Evolutionary conservation across 2,113 vertebrate genomes (phyloP).

Genomic region (Trichomycterus rosablanca): DNA sequence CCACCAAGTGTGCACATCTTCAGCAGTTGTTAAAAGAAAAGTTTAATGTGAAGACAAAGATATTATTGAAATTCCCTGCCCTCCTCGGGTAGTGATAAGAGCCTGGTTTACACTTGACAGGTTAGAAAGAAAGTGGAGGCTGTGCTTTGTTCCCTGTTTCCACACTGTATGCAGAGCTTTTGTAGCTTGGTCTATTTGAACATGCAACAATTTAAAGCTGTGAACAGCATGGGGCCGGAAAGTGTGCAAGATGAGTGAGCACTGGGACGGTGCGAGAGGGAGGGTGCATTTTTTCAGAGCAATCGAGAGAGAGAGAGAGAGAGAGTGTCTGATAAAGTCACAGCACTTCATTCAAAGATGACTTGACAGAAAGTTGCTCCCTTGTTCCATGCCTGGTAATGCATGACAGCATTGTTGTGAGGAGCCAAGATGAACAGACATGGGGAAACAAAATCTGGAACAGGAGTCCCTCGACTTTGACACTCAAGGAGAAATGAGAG

Average conservation of each 20-base stretch:
- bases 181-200: constrained; percentile 59
- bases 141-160: constrained; percentile 60
- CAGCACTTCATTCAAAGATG: constrained; percentile 60
- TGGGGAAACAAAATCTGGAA: constrained; percentile 22
- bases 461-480: constrained; percentile 42
- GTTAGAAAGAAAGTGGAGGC: constrained; percentile 53
- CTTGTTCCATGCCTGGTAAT: constrained; percentile 56
- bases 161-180: constrained; percentile 52
- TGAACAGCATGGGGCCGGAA: constrained; percentile 55
- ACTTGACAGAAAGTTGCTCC: constrained; percentile 62
- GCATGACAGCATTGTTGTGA: constrained; percentile 58
- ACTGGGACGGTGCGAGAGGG: constrained; percentile 6
- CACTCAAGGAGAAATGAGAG: constrained; percentile 40
- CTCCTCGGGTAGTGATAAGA: constrained; percentile 51
- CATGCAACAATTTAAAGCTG: constrained; percentile 59
- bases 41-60: constrained; percentile 44
- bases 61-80: constrained; percentile 44
- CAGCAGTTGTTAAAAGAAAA: constrained; percentile 21
- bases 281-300: not conserved
- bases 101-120: constrained; percentile 58
- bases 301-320: constrained; percentile 17
- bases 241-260: constrained; percentile 48
- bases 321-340: constrained; percentile 48
- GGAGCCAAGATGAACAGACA: constrained; percentile 36
- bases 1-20: constrained; percentile 24